Evolutionary conservation across 2,113 vertebrate species (phyloP), one percentile per base, ranked within the genome.

Genomic region (Phylloscopus trochilus): DNA sequence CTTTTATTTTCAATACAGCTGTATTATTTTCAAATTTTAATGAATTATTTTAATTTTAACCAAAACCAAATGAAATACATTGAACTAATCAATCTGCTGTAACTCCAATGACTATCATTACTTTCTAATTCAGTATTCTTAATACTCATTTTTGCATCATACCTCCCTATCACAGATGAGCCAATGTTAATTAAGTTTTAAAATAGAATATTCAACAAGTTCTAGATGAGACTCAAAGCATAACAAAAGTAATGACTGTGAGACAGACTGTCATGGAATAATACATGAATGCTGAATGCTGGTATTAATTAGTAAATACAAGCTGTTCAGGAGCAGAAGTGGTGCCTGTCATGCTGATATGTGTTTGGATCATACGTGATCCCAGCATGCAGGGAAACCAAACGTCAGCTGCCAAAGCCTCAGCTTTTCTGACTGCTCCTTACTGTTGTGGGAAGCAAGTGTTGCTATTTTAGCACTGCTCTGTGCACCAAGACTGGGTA

Each of bases 291-390:
- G 52, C 52, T 52, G 62, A 90, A 67, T 5, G 35, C 66, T 79
- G 83, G 19, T 79, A 76, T 75, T 89, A 91, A 95, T 89, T 82
- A 91, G 89, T 52, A 92, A 93, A 82, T 60, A 76, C 89, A 87
- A 91, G 77, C 83, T 84, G 84, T 46, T 82, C 69, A 46, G 77
- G 77, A 91, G 53, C n/a, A 77, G 75, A 93, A 93, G 81, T 15
- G 44, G 58, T 68, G 89, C 39, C 77, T 69, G 62, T 52, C 87
- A 60, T 73, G 41, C 44, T 59, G 72, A 78, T 24, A 15, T 2
- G 44, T 47, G 53, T 68, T 85, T 74, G 83, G 83, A 70, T 77
- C 75, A 78, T 11, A 58, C 1, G 1, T 64, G 83, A 87, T 58
- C 73, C 31, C 77, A 41, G 81, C 44, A 35, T 2, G 7, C 58